Conservation (phyloP, 2,797 vertebrate genomes). For the Hemibagrus guttatus region DNA sequence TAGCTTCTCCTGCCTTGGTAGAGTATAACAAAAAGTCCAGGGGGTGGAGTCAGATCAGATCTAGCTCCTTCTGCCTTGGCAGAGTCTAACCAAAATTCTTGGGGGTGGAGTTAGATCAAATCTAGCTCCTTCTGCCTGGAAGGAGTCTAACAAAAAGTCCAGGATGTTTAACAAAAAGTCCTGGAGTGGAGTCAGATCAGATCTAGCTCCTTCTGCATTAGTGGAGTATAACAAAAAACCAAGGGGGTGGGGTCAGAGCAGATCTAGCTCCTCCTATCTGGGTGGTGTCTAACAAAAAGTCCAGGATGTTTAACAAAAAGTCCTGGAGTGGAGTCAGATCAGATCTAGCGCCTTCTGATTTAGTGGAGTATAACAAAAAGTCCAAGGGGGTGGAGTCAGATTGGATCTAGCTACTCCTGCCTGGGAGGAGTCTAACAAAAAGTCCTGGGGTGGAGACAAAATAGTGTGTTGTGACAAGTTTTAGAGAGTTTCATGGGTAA, state of each 20-base stretch:
- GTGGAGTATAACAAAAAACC: neutral
- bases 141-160: neutral
- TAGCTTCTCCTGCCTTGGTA: too few relatives aligned
- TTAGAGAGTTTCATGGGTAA: neutral
- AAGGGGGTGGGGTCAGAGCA: neutral
- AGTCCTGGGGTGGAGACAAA: neutral
- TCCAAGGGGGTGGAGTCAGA: neutral
- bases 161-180: neutral
- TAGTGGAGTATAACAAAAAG: neutral
- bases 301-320: neutral
- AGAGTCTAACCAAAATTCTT: neutral
- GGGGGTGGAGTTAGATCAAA: neutral
- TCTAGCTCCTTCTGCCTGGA: neutral
- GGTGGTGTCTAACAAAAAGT: neutral
- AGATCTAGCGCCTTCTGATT: too few relatives aligned
- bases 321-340: too few relatives aligned
- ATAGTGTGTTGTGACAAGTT: neutral
- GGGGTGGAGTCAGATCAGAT: neutral
- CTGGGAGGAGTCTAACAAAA: neutral
- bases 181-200: too few relatives aligned
- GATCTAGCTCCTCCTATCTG: neutral
- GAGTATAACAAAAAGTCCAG: neutral
- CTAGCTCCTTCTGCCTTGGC: neutral
- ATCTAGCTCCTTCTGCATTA: too few relatives aligned
- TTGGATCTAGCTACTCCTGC: neutral